Conservation (phyloP, 2,797 vertebrate genomes). For the Phataginus tricuspis region DNA sequence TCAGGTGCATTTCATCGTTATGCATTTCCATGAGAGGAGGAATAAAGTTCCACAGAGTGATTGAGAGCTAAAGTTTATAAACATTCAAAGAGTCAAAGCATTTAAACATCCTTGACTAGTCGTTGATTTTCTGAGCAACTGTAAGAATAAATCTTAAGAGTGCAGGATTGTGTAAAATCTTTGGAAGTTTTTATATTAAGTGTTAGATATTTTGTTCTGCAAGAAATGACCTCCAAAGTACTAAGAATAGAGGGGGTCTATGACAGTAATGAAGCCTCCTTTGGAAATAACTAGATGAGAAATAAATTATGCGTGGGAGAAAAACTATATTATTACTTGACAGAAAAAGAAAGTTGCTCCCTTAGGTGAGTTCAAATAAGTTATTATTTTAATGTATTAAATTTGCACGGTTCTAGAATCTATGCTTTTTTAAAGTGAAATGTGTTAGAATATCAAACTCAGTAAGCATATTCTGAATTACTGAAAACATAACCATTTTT, state of each 20-base stretch:
- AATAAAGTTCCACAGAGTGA: not conserved
- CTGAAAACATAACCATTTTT: conserved; percentile 16
- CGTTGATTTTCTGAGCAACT: not conserved
- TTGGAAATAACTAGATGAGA: conserved; percentile 18
- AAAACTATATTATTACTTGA: not conserved
- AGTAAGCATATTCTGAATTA: not conserved
- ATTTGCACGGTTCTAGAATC: not conserved
- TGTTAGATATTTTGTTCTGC: not conserved
- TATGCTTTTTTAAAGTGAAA: conserved; percentile 19
- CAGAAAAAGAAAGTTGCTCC: conserved; percentile 25
- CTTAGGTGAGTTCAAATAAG: not conserved
- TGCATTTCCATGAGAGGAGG: not conserved
- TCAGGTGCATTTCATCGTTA: conserved; percentile 2
- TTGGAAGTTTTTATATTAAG: not conserved
- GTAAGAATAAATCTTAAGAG: conserved; percentile 28
- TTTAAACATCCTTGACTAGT: conserved; percentile 31
- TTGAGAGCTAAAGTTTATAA: not conserved
- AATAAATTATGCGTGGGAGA: not conserved
- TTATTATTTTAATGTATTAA: conserved; percentile 47
- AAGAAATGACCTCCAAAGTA: not conserved
- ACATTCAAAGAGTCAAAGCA: not conserved
- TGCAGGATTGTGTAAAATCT: not conserved
- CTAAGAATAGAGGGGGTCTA: not conserved
- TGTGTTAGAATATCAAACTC: conserved; percentile 34
- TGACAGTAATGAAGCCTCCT: not conserved